These are phyloP conservation scores for Ectropis grisescens DNA, from an alignment of 1,140 invertebrate genomes.

Conservation along the genomic window DNA sequence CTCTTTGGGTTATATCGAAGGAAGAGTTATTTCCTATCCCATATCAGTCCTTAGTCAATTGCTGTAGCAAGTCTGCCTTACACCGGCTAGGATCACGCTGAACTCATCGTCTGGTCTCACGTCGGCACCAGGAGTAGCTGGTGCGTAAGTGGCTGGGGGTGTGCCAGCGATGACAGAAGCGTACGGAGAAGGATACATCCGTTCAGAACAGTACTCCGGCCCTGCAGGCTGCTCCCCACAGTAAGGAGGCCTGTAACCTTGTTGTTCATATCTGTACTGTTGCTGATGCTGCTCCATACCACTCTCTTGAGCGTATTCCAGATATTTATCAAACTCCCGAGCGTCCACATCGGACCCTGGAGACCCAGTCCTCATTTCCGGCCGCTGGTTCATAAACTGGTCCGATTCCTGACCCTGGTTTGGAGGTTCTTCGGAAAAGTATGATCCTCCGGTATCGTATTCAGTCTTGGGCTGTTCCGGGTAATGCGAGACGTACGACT, in stretches of 20 bases:
- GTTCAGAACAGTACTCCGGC: constrained; percentile 70
- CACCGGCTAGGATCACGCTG: constrained; percentile 87
- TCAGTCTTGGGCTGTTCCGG: constrained; percentile 65
- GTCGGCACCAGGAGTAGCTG: constrained; percentile 64
- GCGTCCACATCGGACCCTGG: constrained; percentile 72
- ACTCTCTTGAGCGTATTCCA: constrained; percentile 71
- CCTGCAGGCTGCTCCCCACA: constrained; percentile 34
- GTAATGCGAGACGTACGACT: constrained; percentile 65
- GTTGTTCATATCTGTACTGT: constrained; percentile 52
- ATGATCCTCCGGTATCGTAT: constrained; percentile 56
- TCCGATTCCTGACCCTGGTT: constrained; percentile 34
- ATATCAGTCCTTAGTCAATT: constrained; percentile 72
- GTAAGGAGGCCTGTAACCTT: constrained; percentile 39
- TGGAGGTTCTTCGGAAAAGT: constrained; percentile 63
- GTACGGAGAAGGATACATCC: constrained; percentile 56
- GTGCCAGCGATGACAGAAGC: constrained; percentile 49
- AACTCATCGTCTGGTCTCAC: constrained; percentile 84
- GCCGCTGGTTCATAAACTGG: constrained; percentile 41
- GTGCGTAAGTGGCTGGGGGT: constrained; percentile 32
- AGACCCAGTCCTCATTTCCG: constrained; percentile 56
- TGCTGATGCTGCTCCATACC: constrained; percentile 47
- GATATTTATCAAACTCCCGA: constrained; percentile 76
- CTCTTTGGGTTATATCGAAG: constrained; percentile 50
- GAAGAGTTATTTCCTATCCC: constrained; percentile 23
- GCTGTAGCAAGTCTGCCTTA: constrained; percentile 89